Conservation (phyloP, 2,888 invertebrate genomes). For the Portevinia maculata region DNA sequence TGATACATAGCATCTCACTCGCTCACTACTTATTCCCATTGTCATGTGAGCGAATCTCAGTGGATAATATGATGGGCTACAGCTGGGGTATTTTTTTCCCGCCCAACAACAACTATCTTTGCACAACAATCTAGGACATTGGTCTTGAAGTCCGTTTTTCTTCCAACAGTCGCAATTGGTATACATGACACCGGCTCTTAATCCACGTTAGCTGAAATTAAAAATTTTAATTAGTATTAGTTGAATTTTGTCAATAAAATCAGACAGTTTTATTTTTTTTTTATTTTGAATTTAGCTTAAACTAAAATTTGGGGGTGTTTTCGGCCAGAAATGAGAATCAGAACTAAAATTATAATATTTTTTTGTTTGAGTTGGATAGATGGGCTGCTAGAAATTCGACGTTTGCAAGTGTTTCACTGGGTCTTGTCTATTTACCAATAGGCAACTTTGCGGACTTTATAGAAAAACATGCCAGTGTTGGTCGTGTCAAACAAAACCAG, state of each 20-base stretch:
- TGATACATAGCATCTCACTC: slow-evolving; percentile 77
- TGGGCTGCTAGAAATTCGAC: too few species aligned
- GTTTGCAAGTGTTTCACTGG: too few species aligned
- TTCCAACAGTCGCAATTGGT: slow-evolving; percentile 85
- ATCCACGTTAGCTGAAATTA: slow-evolving; percentile 68
- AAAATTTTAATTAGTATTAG: background rate
- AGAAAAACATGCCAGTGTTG: too few species aligned
- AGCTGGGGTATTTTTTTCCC: slow-evolving; percentile 81
- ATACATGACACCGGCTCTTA: slow-evolving; percentile 83
- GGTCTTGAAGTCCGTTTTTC: slow-evolving; percentile 85
- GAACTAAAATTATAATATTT: background rate
- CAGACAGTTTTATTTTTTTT: background rate
- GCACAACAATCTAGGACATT: slow-evolving; percentile 85
- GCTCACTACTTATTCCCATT: slow-evolving; percentile 79
- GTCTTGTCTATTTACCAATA: too few species aligned
- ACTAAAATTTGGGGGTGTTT: background rate
- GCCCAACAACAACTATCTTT: slow-evolving; percentile 81
- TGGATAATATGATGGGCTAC: slow-evolving; percentile 82
- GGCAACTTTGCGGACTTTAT: too few species aligned
- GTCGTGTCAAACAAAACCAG: too few species aligned
- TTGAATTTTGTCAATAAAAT: background rate
- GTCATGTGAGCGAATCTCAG: slow-evolving; percentile 79
- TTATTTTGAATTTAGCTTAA: background rate
- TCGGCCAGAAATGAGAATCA: background rate
- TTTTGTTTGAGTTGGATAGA: background rate